Evolutionary conservation across 2,113 vertebrate genomes (phyloP), one percentile per base, ranked within the genome.

Genomic region (Thinocorus orbignyianus): DNA sequence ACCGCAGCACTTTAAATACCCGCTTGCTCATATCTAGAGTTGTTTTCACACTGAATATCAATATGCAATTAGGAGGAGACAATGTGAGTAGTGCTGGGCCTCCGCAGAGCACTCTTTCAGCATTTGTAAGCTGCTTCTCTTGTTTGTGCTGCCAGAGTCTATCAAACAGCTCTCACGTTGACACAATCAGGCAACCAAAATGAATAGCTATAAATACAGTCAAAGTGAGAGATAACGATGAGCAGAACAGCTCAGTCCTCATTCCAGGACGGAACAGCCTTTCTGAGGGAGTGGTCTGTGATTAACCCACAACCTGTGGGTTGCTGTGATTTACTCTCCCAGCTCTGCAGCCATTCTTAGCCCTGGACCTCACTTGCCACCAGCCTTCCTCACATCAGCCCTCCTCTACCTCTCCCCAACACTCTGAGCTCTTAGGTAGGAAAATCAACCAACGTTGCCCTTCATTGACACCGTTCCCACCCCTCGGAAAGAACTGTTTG

Each of bases 251-350:
- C 49, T 30, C 85, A 91, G 82, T 72, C 64, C 58, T 88, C 68
- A 92, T 88, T 86, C 58, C 70, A 97, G 93, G 95, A 94, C 68
- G 61, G 93, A 92, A 92, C 33, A 28, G 37, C 5, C 3, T 55
- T 90, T 96, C 23, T 88, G 94, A 97, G 92, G 51, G 87, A 97
- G 77, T 62, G 84, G 33, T 52, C 30, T 72, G 55, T 71, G 94
- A 94, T 93, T 91, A 92, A 94, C 73, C 30, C 5, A 2, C 31
- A 37, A 17, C 41, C 71, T 48, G 11, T 7, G 37, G 66, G 66
- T 95, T 73, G 95, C 51, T 30, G 82, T 12, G 73, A 91, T 91
- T 62, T 86, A 77, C 58, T 71, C 37, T 87, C 52, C 41, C 20
- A 78, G 61, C 61, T 44, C 44, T 4, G 37, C 71, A 83, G 78